Base-by-base conservation (phyloP, 2,113 vertebrate species). In the Aleadryas rufinucha region DNA sequence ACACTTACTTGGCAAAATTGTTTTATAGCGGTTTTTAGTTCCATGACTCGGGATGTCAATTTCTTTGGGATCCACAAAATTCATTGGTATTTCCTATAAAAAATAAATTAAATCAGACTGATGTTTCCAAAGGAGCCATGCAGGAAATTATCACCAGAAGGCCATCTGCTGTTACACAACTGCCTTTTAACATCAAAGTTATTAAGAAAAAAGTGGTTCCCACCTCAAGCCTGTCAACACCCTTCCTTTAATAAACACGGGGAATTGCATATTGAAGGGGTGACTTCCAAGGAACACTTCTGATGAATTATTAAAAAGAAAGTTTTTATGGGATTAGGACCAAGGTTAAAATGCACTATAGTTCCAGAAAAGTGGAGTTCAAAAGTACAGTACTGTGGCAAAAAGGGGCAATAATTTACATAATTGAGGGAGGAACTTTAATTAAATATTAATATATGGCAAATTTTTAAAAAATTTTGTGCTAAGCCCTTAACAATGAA, bases 21-120 rank as follows among this genome's bases (percentile, higher is more conserved):
- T 99, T 97, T 99, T 99, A 97, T 99, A 99, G 97, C 99, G 98
- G 97, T 99, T 99, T 98, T 99, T 99, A 88, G 99, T 99, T 93
- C 99, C 98, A 37, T 99, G 98, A 97, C 99, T 99, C 0, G 99
- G 99, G 94, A 99, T 98, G 83, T 99, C 98, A 96, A 99, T 98
- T 96, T 99, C 99, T 97, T 99, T 99, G 82, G 99, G 99, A 98
- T 99, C 99, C 92, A 99, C 99, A 97, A 99, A 99, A 93, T 99
- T 99, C 99, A 99, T 99, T 42, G 99, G 99, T 94, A 99, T 99
- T 98, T 99, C 99, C 99, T 99, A 98, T 60, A 96, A 97, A 91
- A 95, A 92, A 97, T 52, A 97, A 97, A 95, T 96, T 59, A 91
- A 92, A 97, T 92, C 69, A 95, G 91, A 91, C 95, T 86, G 95